Evolutionary conservation across 2,797 vertebrate genomes (phyloP).

Genomic region (Micrastur ruficollis): DNA sequence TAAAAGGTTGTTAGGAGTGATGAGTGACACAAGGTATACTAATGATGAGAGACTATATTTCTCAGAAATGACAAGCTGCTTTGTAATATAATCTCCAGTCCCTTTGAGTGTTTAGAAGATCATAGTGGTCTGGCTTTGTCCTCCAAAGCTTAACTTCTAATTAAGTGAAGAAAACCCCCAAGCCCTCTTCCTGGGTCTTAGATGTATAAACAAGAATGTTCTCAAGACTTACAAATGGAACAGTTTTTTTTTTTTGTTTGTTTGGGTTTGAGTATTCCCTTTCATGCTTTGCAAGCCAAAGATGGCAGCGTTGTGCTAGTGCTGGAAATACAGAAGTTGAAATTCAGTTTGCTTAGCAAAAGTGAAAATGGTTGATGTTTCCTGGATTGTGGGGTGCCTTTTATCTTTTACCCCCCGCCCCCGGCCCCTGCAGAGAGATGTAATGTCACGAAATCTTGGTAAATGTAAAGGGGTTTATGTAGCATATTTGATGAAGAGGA

Average conservation of each 20-base stretch:
- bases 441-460: neutral
- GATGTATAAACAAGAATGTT: neutral
- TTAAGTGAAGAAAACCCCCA: neutral
- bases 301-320: neutral
- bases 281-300: constrained; percentile 5
- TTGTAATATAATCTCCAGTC: neutral
- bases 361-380: neutral
- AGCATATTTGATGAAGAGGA: neutral
- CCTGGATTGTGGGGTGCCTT: neutral
- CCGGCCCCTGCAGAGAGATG: neutral
- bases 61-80: neutral
- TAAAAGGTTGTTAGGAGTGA: neutral
- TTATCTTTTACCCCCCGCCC: neutral
- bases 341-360: neutral
- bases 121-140: constrained; percentile 3
- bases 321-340: neutral
- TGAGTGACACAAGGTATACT: neutral
- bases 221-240: neutral
- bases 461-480: neutral
- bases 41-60: neutral
- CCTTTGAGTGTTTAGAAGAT: neutral
- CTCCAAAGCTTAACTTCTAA: constrained; percentile 1
- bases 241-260: neutral
- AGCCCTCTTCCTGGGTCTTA: neutral
- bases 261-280: constrained; percentile 22